These are phyloP conservation scores for Scaptomyza hsui DNA, from an alignment of 1,140 invertebrate genomes.

Conservation along the genomic window DNA sequence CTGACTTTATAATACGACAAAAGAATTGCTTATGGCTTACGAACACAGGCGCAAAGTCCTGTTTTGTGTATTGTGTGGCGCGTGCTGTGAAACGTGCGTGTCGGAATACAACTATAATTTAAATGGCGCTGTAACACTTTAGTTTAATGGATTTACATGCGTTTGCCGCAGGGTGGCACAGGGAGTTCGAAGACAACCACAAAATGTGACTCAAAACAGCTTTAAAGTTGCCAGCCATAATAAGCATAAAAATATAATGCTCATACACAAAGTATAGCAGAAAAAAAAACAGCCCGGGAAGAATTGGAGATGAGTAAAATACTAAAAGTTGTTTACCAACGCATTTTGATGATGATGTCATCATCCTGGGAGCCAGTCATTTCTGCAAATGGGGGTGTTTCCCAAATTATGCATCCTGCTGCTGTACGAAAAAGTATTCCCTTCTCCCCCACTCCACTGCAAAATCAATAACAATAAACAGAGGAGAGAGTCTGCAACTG, in stretches of 20 bases:
- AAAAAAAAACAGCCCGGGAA: conserved; percentile 10
- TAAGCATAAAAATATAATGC: conserved; percentile 70
- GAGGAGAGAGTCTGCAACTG: conserved; percentile 28
- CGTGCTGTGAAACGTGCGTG: conserved; percentile 30
- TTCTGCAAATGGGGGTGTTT: conserved; percentile 35
- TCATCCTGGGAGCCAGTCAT: conserved; percentile 36
- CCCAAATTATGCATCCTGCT: conserved; percentile 65
- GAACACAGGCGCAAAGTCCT: conserved; percentile 25
- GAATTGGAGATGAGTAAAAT: conserved; percentile 20
- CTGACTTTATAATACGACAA: conserved; percentile 5
- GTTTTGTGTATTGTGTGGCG: background rate
- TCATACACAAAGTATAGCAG: background rate
- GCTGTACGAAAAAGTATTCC: conserved; percentile 21
- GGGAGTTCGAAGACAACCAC: conserved; percentile 33
- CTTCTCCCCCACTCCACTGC: background rate
- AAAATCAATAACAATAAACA: conserved; percentile 72
- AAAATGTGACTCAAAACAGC: conserved; percentile 43
- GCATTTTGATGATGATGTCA: conserved; percentile 47
- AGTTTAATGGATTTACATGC: conserved; percentile 53
- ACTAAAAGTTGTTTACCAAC: conserved; percentile 48
- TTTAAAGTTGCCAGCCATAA: conserved; percentile 62
- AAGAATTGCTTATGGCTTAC: conserved; percentile 16
- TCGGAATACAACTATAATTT: conserved; percentile 46
- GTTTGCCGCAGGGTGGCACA: conserved; percentile 3
- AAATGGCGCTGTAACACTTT: conserved; percentile 57